phyloP scores from a whole-genome alignment of 2,113 vertebrate genomes.

The Irena cyanogastra region DNA sequence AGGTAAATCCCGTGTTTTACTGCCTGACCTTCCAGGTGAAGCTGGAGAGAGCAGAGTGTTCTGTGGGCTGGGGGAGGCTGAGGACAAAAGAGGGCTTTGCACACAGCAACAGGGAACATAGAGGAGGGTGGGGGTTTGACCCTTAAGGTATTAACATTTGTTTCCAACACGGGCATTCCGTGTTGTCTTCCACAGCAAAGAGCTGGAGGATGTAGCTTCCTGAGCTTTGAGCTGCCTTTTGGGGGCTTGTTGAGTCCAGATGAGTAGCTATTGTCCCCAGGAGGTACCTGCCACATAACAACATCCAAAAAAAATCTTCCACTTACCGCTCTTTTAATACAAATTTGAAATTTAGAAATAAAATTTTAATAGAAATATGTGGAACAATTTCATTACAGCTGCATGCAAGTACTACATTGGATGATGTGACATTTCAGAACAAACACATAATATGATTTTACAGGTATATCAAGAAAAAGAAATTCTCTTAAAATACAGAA shows the following conservation, averaged over 20 bases:
- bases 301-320: background rate
- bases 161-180: fast-evolving
- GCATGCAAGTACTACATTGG: background rate
- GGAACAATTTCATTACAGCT: background rate
- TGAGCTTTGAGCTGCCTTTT: background rate
- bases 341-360: background rate
- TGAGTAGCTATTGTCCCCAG: background rate
- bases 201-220: background rate
- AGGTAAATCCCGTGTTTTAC: background rate
- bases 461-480: background rate
- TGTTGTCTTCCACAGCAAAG: background rate
- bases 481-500: background rate
- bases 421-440: background rate
- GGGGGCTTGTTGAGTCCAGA: background rate
- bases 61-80: background rate
- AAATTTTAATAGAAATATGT: background rate
- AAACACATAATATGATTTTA: background rate
- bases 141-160: background rate
- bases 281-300: background rate
- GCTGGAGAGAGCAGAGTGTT: background rate
- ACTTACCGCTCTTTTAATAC: background rate
- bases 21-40: background rate
- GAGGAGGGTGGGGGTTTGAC: background rate
- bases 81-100: background rate
- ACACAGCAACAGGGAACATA: background rate